Conservation (phyloP, 2,113 vertebrate species). For the Microtus montanus region DNA sequence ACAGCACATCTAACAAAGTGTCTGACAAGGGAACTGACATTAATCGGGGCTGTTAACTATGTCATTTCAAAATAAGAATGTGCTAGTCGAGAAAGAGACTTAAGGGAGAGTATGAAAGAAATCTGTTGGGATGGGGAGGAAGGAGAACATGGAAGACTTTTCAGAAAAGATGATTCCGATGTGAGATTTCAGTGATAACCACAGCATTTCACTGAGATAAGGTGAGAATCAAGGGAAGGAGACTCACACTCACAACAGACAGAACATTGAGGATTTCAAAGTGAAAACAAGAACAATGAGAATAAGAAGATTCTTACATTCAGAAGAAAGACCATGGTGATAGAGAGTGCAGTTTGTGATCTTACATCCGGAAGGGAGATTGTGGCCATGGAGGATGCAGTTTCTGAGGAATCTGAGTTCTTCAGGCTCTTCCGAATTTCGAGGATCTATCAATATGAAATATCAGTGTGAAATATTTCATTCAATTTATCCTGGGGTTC, state of each 20-base stretch:
- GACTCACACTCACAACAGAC: neutral
- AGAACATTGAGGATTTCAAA: neutral
- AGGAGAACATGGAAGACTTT: neutral
- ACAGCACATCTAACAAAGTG: neutral
- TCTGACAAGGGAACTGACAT: neutral
- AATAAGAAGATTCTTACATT: neutral
- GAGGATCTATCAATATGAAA: neutral
- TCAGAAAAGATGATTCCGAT: neutral
- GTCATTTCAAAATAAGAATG: neutral
- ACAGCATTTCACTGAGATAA: neutral
- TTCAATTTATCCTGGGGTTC: neutral
- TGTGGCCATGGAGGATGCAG: neutral
- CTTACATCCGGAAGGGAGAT: neutral
- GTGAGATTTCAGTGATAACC: neutral
- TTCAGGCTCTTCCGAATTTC: rapidly evolving
- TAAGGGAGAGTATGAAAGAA: neutral
- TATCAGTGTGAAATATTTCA: neutral
- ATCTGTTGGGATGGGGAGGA: neutral
- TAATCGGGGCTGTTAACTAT: slow-evolving; percentile 17
- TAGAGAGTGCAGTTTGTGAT: no score
- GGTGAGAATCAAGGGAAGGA: rapidly evolving
- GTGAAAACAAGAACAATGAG: neutral
- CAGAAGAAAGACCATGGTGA: no score
- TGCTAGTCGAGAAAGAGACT: neutral
- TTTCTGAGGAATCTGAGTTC: neutral